Percentiles rank a stretch among this genome's conserved stretches.
Conservation (phyloP, 1,140 invertebrate species). For the Lepidostoma basale region DNA sequence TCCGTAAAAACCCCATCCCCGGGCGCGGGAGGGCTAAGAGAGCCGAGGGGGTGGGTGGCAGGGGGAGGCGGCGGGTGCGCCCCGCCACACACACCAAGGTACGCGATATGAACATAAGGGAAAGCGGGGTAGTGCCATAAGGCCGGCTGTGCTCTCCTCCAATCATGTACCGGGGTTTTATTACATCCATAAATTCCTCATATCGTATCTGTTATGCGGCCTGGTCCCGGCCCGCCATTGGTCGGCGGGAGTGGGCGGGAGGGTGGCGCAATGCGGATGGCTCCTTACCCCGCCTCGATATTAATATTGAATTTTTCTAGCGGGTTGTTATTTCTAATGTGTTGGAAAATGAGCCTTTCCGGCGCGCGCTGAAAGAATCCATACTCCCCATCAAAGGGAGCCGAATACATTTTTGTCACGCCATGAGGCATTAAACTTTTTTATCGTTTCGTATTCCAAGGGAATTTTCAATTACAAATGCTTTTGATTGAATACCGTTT, state of each 20-base stretch:
- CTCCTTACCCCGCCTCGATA: slow-evolving; percentile 65
- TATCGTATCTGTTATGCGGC: slow-evolving; percentile 53
- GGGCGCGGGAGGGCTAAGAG: slow-evolving; percentile 23
- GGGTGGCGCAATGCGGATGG: slow-evolving; percentile 51
- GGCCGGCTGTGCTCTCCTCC: slow-evolving; percentile 51
- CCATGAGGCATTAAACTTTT: slow-evolving; percentile 8
- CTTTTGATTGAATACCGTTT: too few relatives aligned
- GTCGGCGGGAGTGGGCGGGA: slow-evolving; percentile 59
- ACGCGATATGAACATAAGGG: slow-evolving; percentile 35
- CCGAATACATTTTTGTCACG: slow-evolving; percentile 22
- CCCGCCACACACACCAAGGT: slow-evolving; percentile 20
- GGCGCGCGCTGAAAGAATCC: slow-evolving; percentile 7
- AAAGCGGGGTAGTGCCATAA: slow-evolving; percentile 33
- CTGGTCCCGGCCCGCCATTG: slow-evolving; percentile 59
- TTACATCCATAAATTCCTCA: slow-evolving; percentile 70
- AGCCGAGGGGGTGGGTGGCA: background rate
- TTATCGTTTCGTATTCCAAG: slow-evolving; percentile 3
- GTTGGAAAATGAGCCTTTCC: slow-evolving; percentile 30
- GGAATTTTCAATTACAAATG: background rate
- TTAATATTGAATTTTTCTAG: slow-evolving; percentile 68
- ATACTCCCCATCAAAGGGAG: background rate
- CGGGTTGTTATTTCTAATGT: slow-evolving; percentile 46
- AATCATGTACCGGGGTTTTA: slow-evolving; percentile 64
- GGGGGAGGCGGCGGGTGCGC: slow-evolving; percentile 1
- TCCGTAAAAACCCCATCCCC: slow-evolving; percentile 50